A percentile compares a stretch with the other conserved stretches of the same genome.
Evolutionary conservation across 2,888 invertebrate species (phyloP).

Genomic region (Drosophila greeni): DNA sequence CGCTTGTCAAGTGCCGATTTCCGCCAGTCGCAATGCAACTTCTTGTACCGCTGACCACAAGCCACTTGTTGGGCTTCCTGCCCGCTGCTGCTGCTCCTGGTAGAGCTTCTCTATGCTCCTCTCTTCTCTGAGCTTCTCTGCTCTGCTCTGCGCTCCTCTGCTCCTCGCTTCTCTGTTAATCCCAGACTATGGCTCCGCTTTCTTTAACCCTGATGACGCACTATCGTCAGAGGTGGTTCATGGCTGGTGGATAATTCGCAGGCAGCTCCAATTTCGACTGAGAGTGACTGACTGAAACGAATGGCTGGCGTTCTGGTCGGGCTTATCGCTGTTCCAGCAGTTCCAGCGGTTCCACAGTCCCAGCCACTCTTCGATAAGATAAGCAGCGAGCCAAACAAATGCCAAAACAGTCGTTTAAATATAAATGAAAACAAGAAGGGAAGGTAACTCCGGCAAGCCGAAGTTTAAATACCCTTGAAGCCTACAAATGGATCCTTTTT

Average conservation of each 20-base stretch:
- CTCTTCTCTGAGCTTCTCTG: too few relatives aligned
- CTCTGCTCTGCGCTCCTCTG: background rate
- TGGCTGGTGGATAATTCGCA: slow-evolving; percentile 55
- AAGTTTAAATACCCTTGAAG: too few relatives aligned
- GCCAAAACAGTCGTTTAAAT: slow-evolving; percentile 25
- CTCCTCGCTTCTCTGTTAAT: background rate
- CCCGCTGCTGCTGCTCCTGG: slow-evolving; percentile 1
- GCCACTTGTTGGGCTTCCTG: slow-evolving; percentile 12
- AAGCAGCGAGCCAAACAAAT: slow-evolving; percentile 38
- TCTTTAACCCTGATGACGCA: slow-evolving; percentile 43
- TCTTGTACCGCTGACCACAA: slow-evolving; percentile 18
- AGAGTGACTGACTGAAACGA: slow-evolving; percentile 30
- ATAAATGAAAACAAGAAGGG: slow-evolving; percentile 20
- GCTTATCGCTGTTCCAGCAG: slow-evolving; percentile 43
- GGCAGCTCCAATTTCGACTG: slow-evolving; percentile 57
- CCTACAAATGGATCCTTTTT: too few relatives aligned
- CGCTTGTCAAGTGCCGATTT: slow-evolving; percentile 34
- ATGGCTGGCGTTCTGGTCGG: slow-evolving; percentile 25
- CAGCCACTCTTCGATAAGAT: slow-evolving; percentile 27
- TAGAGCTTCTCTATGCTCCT: background rate
- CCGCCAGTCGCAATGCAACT: slow-evolving; percentile 30
- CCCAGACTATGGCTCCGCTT: background rate
- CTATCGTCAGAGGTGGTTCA: slow-evolving; percentile 17
- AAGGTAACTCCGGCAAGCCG: too few relatives aligned
- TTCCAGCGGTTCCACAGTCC: slow-evolving; percentile 24